Conservation (phyloP, 2,797 vertebrate genomes). For the Masticophis lateralis region DNA sequence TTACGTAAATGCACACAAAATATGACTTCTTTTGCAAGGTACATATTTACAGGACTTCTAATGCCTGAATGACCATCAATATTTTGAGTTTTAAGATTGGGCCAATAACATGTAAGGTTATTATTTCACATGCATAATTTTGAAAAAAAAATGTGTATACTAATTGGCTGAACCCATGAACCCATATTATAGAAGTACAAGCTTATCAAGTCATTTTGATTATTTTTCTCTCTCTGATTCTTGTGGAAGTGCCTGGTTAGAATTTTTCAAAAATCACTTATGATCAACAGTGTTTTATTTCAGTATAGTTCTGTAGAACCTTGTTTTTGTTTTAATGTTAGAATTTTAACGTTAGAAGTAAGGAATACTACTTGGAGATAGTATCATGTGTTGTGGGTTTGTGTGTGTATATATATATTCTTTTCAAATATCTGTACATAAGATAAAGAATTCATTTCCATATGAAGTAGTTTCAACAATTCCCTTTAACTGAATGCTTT, state of each 20-base stretch:
- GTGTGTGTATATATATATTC: background rate
- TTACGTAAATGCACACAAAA: background rate
- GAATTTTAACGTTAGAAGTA: background rate
- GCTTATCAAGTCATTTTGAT: background rate
- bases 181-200: background rate
- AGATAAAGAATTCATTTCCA: background rate
- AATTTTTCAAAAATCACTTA: background rate
- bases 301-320: background rate
- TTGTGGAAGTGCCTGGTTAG: background rate
- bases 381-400: background rate
- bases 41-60: background rate
- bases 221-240: background rate
- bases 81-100: background rate
- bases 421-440: background rate
- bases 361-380: background rate
- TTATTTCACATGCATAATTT: background rate
- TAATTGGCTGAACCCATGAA: background rate
- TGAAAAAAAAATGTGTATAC: background rate
- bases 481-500: slow-evolving; percentile 5
- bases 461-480: slow-evolving; percentile 1
- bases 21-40: background rate
- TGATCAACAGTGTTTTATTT: background rate
- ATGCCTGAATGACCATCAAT: background rate
- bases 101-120: background rate
- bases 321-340: slow-evolving; percentile 15